Conservation (phyloP, 2,888 invertebrate species). For the Hydroisotoma schaefferi region DNA sequence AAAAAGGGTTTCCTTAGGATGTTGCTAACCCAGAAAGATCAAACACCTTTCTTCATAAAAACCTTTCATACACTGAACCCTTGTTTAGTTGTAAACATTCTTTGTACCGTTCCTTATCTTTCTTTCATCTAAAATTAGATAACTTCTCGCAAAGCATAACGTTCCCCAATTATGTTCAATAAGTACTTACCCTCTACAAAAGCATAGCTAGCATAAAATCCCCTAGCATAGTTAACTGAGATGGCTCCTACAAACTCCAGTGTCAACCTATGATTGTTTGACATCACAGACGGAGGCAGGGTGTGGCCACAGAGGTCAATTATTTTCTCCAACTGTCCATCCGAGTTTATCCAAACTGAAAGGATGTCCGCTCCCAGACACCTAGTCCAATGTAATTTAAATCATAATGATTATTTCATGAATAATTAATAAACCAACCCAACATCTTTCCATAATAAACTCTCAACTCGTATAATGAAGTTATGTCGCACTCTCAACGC, state of each 20-base stretch:
- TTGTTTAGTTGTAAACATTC: too few species aligned
- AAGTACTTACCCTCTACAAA: slow-evolving; percentile 83
- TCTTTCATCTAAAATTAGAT: too few species aligned
- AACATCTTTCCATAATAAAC: too few species aligned
- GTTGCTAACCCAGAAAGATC: background rate
- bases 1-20: background rate
- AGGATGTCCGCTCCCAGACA: slow-evolving; percentile 66
- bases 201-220: slow-evolving; percentile 82
- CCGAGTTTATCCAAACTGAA: slow-evolving; percentile 70
- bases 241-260: slow-evolving; percentile 77
- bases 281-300: slow-evolving; percentile 80
- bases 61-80: background rate
- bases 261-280: slow-evolving; percentile 78
- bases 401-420: too few species aligned
- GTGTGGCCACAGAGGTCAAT: slow-evolving; percentile 81
- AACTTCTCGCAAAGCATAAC: too few species aligned
- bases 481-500: too few species aligned
- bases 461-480: too few species aligned
- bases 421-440: too few species aligned
- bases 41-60: background rate
- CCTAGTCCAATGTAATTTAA: slow-evolving; percentile 10
- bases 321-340: slow-evolving; percentile 72
- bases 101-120: too few species aligned
- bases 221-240: slow-evolving; percentile 74
- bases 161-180: too few species aligned